Evolutionary conservation across 2,888 invertebrate species (phyloP), one percentile per base, ranked within the genome.

Genomic region (Agelastica alni): DNA sequence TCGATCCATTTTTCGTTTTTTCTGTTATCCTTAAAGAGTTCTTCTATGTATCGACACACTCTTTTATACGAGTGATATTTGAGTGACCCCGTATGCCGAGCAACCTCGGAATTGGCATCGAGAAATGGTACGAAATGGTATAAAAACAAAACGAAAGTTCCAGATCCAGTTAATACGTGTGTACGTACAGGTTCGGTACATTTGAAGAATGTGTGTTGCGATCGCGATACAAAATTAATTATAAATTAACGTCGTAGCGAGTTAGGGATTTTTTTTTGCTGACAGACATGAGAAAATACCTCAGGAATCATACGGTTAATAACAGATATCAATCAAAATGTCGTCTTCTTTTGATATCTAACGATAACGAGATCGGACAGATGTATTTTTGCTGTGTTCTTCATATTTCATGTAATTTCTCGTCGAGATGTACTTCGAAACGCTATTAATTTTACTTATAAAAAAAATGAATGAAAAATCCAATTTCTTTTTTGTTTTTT

Each of bases 291-390:
- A 46, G 51, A 56, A 56, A 51, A 51, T 51, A 42, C 31, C 51
- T 16, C 31, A 30, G 22, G 46, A 47, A 51, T 49, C 44, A 18
- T 39, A 51, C 55, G 28, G 28, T 51, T 51, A 51, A 55, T 55
- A 45, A 51, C 51, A 26, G 41, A 42, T 42, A 51, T 55, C 55
- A 51, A 55, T 55, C 55, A 55, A 46, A 34, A 34, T 36, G 55
- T 49, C 49, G 43, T 34, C 10, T 32, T 7, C 13, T 26, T 49
- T 41, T 32, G 49, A 49, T 49, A 7, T 41, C 20, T 32, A n/a
- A 31, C 13, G 30, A 22, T 49, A 49, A 49, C 49, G 41, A 49
- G 49, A 42, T 34, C 10, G 14, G 49, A 49, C 49, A 20, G 17
- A 20, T 41, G 41, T 39, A 18, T 39, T 39, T n/a, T 39, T 10